phyloP scores from a whole-genome alignment of 2,888 invertebrate species.

The Galeopsomyia nigrocyanea region DNA sequence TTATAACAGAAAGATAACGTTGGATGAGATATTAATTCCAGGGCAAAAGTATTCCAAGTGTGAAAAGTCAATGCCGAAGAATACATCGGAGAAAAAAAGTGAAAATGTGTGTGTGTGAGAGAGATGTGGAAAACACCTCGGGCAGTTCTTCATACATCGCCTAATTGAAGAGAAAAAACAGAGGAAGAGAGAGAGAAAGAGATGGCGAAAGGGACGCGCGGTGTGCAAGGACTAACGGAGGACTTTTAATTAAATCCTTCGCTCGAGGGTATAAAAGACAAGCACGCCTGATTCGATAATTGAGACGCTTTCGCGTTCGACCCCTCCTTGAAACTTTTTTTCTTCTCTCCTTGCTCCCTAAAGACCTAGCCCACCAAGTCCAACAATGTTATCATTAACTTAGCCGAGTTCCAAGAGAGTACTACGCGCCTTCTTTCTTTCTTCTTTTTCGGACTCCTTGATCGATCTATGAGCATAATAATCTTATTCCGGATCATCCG shows the following conservation, averaged over 20 bases:
- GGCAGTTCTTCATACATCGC: constrained; percentile 6
- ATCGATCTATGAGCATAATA: too few species aligned
- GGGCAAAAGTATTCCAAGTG: too few species aligned
- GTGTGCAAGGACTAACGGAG: constrained; percentile 4
- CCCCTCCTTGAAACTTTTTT: constrained; percentile 2
- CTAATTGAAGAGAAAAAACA: constrained; percentile 9
- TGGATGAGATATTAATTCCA: too few species aligned
- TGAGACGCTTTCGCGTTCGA: constrained; percentile 29
- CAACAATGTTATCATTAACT: constrained; percentile 14
- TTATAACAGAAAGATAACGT: too few species aligned
- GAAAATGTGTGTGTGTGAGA: too few species aligned
- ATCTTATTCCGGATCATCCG: too few species aligned
- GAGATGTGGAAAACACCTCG: not conserved
- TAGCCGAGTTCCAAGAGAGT: not conserved
- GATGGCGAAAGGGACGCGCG: not conserved
- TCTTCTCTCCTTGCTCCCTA: not conserved
- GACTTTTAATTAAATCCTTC: constrained; percentile 44
- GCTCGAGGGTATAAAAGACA: constrained; percentile 36
- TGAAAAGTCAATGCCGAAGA: too few species aligned
- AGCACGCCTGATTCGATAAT: constrained; percentile 41
- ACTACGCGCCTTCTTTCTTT: constrained; percentile 5
- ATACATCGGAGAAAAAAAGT: too few species aligned
- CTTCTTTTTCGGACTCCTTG: not conserved
- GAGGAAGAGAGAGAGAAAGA: not conserved
- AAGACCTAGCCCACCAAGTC: not conserved